Conservation (phyloP, 64 coral and sea anemone genomes). For the Pachyseris speciosa region DNA sequence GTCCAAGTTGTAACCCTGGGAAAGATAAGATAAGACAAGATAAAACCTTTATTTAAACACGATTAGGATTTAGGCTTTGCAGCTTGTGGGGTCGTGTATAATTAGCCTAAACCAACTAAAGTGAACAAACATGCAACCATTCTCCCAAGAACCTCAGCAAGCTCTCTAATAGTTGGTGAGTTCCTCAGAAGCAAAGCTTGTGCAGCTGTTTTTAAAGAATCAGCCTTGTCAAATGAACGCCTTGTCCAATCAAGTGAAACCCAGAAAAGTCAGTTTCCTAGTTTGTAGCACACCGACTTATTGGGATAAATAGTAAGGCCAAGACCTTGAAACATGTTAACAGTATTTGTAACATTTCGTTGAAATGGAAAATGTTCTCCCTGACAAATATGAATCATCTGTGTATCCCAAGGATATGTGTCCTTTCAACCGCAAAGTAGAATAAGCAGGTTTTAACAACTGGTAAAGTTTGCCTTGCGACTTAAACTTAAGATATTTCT, state of each 20-base stretch:
- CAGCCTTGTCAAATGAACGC: constrained; percentile 32
- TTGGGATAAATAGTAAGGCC: constrained; percentile 47
- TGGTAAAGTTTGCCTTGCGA: constrained; percentile 14
- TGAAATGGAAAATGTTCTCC: not conserved
- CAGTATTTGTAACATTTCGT: not conserved
- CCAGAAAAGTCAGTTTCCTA: constrained; percentile 22
- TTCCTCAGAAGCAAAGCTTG: constrained; percentile 11
- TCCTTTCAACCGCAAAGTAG: not conserved
- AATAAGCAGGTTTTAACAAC: constrained; percentile 44
- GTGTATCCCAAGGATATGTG: constrained; percentile 4
- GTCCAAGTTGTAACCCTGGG: constrained; percentile 45
- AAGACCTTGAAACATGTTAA: not conserved
- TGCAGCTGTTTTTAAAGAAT: constrained; percentile 7
- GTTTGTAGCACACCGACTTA: constrained; percentile 21
- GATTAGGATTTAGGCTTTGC: too few relatives aligned
- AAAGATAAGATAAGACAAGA: too few relatives aligned
- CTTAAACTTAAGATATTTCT: constrained; percentile 32
- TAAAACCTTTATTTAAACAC: too few relatives aligned
- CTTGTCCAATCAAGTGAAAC: constrained; percentile 31
- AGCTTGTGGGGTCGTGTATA: too few relatives aligned
- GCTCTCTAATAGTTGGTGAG: constrained; percentile 31
- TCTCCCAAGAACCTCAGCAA: constrained; percentile 53
- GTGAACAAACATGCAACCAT: constrained; percentile 30
- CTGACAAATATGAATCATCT: constrained; percentile 41
- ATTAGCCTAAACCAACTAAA: too few relatives aligned